Base-by-base conservation (phyloP, 1,140 invertebrate species). In the Anoplolepis gracilipes region DNA sequence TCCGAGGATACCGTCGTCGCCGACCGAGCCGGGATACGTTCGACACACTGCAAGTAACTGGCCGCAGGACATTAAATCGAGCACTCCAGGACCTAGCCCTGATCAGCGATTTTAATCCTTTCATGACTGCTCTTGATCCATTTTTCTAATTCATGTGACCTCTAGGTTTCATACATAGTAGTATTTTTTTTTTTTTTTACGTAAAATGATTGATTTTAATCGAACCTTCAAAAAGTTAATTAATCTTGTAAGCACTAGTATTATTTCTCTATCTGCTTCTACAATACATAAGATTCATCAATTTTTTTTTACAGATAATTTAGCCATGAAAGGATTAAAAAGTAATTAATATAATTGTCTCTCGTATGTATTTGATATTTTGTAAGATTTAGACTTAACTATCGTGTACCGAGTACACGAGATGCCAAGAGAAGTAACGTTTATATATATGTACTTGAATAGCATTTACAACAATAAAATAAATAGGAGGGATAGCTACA, bases 11-110 rank as follows among this genome's bases (percentile, higher is more conserved):
- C 75, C 96, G 92, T 96, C 96, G 0, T 96, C 96, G 16, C 96
- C 96, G 0, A 96, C 95, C 0, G 96, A 97, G 90, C 96, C 96
- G 0, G 97, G 97, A 55, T 97, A 96, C 85, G 97, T 97, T 0
- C 96, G 96, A 91, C 97, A 97, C 86, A 96, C 96, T 13, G 96
- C 96, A 2, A 96, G 95, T 85, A 96, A 96, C 82, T 97, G 97
- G 96, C 96, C 96, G 2, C 95, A 96, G 36, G 94, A 95, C 25
- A 70, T 84, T 36, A 94, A 93, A 53, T 92, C 94, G 84, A 95
- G 96, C 87, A 96, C 96, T 16, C 96, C 96, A 13, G 93, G 96
- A 84, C 95, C 96, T 75, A 96, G 96, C 92, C 96, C 96, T 0
- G 96, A 96, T 7, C 94, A 95, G 55, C 88, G 46, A 85, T 86